Conservation (phyloP, 2,888 invertebrate genomes). For the Autographa pulchrina region DNA sequence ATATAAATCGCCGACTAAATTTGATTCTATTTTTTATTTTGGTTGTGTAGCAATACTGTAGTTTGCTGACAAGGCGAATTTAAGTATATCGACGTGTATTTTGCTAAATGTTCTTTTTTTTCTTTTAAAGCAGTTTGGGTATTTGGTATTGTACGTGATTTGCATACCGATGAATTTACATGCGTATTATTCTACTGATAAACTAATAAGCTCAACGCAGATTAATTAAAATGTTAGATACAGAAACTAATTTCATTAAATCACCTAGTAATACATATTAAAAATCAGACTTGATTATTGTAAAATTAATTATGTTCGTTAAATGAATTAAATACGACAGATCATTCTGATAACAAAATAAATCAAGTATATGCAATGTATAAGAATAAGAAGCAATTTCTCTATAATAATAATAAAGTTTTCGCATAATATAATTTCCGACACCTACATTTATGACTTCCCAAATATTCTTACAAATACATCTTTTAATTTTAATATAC, state of each 20-base stretch:
- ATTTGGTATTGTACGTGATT: slow-evolving; percentile 15
- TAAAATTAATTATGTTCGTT: slow-evolving; percentile 41
- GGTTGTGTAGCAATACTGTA: neutral
- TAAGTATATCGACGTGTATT: neutral
- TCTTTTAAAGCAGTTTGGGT: slow-evolving; percentile 1
- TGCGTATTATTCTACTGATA: slow-evolving; percentile 18
- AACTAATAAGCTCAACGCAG: slow-evolving; percentile 22
- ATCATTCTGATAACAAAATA: slow-evolving; percentile 24
- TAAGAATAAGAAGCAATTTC: slow-evolving; percentile 50
- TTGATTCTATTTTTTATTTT: neutral
- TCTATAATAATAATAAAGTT: slow-evolving; percentile 39
- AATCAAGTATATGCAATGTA: slow-evolving; percentile 37
- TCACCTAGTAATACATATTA: slow-evolving; percentile 45
- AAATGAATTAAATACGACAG: slow-evolving; percentile 31
- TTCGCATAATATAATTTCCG: slow-evolving; percentile 38
- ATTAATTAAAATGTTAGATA: slow-evolving; percentile 22
- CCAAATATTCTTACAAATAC: slow-evolving; percentile 50
- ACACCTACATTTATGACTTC: slow-evolving; percentile 52
- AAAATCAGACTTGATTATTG: slow-evolving; percentile 53
- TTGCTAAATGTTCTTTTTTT: neutral
- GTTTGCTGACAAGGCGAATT: neutral
- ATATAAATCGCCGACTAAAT: too few species aligned
- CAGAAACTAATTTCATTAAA: slow-evolving; percentile 33
- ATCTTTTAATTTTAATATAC: slow-evolving; percentile 54
- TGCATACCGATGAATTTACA: slow-evolving; percentile 16